These are phyloP conservation scores for Pelecanoides urinatrix DNA, from an alignment of 2,113 vertebrate genomes.

Conservation along the genomic window DNA sequence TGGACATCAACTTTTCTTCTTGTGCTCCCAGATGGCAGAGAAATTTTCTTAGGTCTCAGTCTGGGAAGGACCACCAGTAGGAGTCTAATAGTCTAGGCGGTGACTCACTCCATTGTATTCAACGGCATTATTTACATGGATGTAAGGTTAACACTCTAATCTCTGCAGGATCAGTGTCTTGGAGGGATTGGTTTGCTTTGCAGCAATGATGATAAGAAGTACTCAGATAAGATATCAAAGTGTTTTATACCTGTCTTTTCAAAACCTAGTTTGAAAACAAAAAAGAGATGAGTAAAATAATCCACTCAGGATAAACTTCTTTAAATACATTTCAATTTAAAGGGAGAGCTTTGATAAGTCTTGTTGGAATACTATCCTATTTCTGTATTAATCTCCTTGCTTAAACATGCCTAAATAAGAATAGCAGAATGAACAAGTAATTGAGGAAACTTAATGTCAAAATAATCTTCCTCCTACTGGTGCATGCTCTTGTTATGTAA, in stretches of 20 bases:
- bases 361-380: background rate
- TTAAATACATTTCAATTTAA: background rate
- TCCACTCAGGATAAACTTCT: background rate
- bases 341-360: background rate
- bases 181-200: conserved; percentile 16
- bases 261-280: background rate
- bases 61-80: background rate
- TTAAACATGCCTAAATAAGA: background rate
- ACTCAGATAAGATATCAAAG: background rate
- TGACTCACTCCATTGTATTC: conserved; percentile 47
- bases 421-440: background rate
- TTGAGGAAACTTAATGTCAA: conserved; percentile 14
- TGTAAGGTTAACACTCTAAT: conserved; percentile 13
- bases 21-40: background rate
- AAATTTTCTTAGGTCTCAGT: background rate
- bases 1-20: background rate
- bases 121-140: background rate
- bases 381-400: background rate
- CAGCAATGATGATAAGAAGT: background rate
- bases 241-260: background rate
- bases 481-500: background rate
- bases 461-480: conserved; percentile 17
- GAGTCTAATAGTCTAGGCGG: background rate
- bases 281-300: conserved; percentile 3
- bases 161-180: conserved; percentile 36